These are phyloP conservation scores for Teleopsis dalmanni DNA, from an alignment of 1,140 invertebrate genomes.

Conservation along the genomic window DNA sequence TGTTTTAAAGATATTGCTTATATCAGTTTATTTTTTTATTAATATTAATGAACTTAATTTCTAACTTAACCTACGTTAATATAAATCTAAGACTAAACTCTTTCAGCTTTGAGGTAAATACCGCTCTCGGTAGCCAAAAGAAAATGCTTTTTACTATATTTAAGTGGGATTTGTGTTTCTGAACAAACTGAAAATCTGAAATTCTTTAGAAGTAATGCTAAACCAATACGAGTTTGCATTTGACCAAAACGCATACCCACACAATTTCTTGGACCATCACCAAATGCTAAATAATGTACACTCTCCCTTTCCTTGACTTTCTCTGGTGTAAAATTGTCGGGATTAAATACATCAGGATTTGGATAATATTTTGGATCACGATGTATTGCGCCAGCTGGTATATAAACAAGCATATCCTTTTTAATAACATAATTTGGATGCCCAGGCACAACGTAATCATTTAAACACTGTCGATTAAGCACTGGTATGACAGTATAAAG, in stretches of 20 bases:
- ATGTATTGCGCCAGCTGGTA: constrained; percentile 35
- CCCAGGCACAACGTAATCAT: constrained; percentile 42
- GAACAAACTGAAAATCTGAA: constrained; percentile 36
- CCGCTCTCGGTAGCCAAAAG: constrained; percentile 22
- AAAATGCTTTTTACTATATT: constrained; percentile 19
- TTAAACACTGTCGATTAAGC: constrained; percentile 42
- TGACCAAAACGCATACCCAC: constrained; percentile 56
- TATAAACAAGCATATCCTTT: constrained; percentile 29
- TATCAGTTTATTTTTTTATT: background rate
- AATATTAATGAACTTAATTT: background rate
- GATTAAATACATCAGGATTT: constrained; percentile 57
- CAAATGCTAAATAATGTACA: constrained; percentile 53
- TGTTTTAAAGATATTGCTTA: background rate
- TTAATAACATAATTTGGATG: constrained; percentile 35
- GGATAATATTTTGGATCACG: constrained; percentile 47
- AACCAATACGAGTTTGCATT: constrained; percentile 54
- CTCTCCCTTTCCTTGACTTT: constrained; percentile 45
- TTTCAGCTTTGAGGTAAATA: constrained; percentile 25
- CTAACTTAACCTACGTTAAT: background rate
- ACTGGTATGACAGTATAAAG: constrained; percentile 42
- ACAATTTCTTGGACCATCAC: constrained; percentile 44
- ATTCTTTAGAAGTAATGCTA: constrained; percentile 41
- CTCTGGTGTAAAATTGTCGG: constrained; percentile 57
- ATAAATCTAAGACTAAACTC: constrained; percentile 10
- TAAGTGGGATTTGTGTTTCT: constrained; percentile 29